These are phyloP conservation scores for Tridacna crocea DNA, from an alignment of 2,888 invertebrate species.

Conservation along the genomic window DNA sequence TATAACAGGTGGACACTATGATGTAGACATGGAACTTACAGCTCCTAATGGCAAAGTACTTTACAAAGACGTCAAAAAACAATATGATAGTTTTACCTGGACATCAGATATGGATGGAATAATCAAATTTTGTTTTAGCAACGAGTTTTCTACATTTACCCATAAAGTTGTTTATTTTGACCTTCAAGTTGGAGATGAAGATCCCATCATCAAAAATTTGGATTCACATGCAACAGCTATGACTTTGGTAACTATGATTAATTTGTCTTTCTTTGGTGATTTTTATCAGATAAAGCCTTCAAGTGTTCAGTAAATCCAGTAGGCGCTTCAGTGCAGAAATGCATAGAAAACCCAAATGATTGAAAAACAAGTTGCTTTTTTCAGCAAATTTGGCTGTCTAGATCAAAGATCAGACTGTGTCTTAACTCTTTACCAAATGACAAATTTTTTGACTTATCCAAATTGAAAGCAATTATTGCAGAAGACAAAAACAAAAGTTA, in stretches of 20 bases:
- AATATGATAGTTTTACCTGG: constrained; percentile 95
- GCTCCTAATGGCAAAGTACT: constrained; percentile 94
- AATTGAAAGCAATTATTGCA: no score
- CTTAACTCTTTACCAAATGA: no score
- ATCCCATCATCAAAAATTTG: constrained; percentile 88
- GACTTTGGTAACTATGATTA: constrained; percentile 87
- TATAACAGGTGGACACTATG: constrained; percentile 99
- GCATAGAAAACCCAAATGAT: no score
- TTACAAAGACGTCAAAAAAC: constrained; percentile 96
- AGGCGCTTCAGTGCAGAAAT: no score
- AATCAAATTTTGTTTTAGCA: constrained; percentile 91
- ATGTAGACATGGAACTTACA: constrained; percentile 96
- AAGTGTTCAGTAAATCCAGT: no score
- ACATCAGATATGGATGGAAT: constrained; percentile 79
- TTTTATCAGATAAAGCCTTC: no score
- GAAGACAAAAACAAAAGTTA: no score
- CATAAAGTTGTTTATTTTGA: constrained; percentile 99
- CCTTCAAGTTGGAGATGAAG: constrained; percentile 95
- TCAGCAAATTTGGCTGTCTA: no score
- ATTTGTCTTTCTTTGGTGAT: background rate
- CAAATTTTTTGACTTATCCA: no score
- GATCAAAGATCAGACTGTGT: no score
- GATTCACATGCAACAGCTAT: constrained; percentile 89
- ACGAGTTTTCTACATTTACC: constrained; percentile 99
- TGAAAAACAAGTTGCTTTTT: no score